A percentile compares a stretch with the other conserved stretches of the same genome.
Evolutionary conservation across 2,113 vertebrate species (phyloP).

Genomic region (Corythornis madagascariensis): DNA sequence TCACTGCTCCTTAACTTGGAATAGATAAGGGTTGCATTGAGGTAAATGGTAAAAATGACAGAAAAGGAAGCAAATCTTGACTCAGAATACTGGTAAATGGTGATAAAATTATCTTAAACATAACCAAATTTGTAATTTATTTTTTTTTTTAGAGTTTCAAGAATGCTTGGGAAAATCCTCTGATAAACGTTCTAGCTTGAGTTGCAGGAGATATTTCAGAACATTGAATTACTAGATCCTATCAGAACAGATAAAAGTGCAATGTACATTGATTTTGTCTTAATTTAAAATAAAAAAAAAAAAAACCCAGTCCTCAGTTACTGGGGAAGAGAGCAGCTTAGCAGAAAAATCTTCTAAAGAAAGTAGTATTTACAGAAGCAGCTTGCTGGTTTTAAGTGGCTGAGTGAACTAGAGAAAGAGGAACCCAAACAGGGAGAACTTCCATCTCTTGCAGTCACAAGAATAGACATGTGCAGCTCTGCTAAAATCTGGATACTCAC

Average conservation of each 20-base stretch:
- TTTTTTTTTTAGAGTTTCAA: not conserved
- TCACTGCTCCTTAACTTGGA: not conserved
- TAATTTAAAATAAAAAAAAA: not conserved
- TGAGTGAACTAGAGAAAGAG: slow-evolving; percentile 18
- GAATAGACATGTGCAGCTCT: slow-evolving; percentile 38
- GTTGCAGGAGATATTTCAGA: not conserved
- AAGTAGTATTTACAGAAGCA: not conserved
- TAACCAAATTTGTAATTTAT: not conserved
- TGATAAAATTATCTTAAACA: not conserved
- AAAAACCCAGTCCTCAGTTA: not conserved
- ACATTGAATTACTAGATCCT: not conserved
- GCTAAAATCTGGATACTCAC: slow-evolving; percentile 52
- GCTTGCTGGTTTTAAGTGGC: not conserved
- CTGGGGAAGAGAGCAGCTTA: not conserved
- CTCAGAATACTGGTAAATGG: not conserved
- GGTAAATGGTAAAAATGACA: not conserved
- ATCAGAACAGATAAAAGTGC: not conserved
- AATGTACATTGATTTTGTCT: not conserved
- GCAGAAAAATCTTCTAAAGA: not conserved
- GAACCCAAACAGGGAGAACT: slow-evolving; percentile 30
- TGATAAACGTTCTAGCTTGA: not conserved
- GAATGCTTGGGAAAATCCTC: not conserved
- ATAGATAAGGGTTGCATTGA: not conserved
- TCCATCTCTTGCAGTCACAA: slow-evolving; percentile 15
- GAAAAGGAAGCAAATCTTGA: not conserved